Evolutionary conservation across 2,888 invertebrate genomes (phyloP).

Genomic region (Endomychus coccineus): DNA sequence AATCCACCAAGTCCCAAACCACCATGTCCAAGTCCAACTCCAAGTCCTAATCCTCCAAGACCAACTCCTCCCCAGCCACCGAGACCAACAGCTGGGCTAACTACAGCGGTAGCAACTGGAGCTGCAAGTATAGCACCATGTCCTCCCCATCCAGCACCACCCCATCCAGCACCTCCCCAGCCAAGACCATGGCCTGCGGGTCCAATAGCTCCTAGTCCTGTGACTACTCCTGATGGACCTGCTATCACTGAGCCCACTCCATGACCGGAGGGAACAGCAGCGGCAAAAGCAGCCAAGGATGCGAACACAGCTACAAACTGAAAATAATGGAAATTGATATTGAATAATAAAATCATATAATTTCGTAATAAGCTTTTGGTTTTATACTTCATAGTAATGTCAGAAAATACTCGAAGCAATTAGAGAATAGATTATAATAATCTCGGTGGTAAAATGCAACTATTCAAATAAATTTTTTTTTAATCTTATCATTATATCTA

Average conservation of each 20-base stretch:
- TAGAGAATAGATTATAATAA: too few species aligned
- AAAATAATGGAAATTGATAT: too few species aligned
- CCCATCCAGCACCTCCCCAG: slow-evolving; percentile 12
- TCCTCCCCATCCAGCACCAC: too few species aligned
- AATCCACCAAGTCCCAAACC: slow-evolving; percentile 12
- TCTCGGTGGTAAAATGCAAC: too few species aligned
- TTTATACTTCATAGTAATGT: too few species aligned
- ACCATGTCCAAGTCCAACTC: slow-evolving; percentile 14
- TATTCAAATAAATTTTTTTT: too few species aligned
- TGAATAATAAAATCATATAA: too few species aligned
- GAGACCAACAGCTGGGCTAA: not conserved
- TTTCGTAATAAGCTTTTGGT: too few species aligned
- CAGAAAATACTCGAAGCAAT: too few species aligned
- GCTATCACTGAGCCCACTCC: slow-evolving; percentile 16
- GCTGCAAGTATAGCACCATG: slow-evolving; percentile 13
- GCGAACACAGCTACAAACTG: slow-evolving; percentile 13
- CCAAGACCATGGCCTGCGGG: slow-evolving; percentile 23
- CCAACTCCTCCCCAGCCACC: not conserved
- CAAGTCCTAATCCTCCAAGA: slow-evolving; percentile 15
- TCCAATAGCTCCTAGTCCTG: slow-evolving; percentile 23
- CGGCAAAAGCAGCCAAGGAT: slow-evolving; percentile 17
- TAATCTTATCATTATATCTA: too few species aligned
- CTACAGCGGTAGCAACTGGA: slow-evolving; percentile 6
- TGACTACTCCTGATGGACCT: slow-evolving; percentile 22
- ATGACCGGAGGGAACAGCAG: slow-evolving; percentile 22